These are phyloP conservation scores for Eublepharis macularius DNA, from an alignment of 2,113 vertebrate species.

Conservation along the genomic window DNA sequence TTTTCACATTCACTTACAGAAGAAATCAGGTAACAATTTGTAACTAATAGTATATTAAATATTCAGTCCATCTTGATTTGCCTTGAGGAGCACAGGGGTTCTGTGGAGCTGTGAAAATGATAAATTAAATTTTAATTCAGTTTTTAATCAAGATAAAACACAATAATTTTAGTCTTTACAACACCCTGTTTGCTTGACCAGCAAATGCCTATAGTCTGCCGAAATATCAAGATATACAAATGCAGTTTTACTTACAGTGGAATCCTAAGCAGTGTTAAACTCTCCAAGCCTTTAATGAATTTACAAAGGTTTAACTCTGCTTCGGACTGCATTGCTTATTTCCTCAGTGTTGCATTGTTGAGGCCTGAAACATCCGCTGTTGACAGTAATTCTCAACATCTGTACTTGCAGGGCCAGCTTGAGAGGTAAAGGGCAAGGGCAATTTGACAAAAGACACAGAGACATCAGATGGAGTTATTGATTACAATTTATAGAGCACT, in stretches of 20 bases:
- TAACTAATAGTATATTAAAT: constrained; percentile 81
- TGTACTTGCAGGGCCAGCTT: constrained; percentile 2
- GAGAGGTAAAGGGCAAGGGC: too few relatives aligned
- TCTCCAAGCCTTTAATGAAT: too few relatives aligned
- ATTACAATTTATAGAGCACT: too few relatives aligned
- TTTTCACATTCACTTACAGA: constrained; percentile 82
- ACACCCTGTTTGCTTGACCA: constrained; percentile 12
- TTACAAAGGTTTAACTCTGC: too few relatives aligned
- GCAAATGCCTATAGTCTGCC: constrained; percentile 44
- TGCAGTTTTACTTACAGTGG: not conserved
- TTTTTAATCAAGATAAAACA: constrained; percentile 77
- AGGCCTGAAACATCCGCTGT: constrained; percentile 44
- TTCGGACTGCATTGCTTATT: constrained; percentile 34
- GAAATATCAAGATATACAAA: constrained; percentile 66
- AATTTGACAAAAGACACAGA: too few relatives aligned
- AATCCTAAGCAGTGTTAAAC: too few relatives aligned
- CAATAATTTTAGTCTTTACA: constrained; percentile 60
- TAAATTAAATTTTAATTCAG: constrained; percentile 69
- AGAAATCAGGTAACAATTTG: constrained; percentile 84
- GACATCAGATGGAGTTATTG: too few relatives aligned
- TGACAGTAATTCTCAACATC: constrained; percentile 42
- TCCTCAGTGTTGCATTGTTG: constrained; percentile 39
- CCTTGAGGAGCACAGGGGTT: constrained; percentile 63
- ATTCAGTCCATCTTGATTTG: constrained; percentile 77
- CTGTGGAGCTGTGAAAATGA: constrained; percentile 60